Evolutionary conservation across 2,113 vertebrate species (phyloP).

Genomic region (Heptranchias perlo): DNA sequence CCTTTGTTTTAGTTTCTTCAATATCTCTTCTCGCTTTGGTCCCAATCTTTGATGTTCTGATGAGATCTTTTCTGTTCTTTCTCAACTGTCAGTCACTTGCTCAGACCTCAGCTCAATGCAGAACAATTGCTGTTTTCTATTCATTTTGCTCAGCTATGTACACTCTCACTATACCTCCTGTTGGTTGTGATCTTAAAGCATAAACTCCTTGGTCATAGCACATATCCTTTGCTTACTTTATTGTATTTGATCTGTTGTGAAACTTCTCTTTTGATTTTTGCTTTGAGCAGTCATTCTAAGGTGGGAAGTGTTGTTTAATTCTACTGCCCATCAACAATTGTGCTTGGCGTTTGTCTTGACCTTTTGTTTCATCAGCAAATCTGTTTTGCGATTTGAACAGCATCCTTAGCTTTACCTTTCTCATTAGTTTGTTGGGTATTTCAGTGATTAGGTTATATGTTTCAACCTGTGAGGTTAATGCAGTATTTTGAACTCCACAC

Average conservation of each 20-base stretch:
- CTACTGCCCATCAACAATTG: not conserved
- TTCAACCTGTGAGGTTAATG: not conserved
- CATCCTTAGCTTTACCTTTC: not conserved
- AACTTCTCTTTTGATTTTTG: not conserved
- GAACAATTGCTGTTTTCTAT: not conserved
- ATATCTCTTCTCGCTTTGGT: not conserved
- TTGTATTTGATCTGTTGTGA: not conserved
- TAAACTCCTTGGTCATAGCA: not conserved
- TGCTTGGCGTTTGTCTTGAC: not conserved
- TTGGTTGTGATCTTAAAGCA: not conserved
- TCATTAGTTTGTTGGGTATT: not conserved
- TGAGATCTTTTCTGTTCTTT: not conserved
- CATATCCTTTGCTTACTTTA: not conserved
- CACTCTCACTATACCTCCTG: not conserved
- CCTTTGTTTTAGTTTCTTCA: not conserved
- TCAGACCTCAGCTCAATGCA: not conserved
- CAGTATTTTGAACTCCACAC: not conserved
- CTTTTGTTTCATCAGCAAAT: not conserved
- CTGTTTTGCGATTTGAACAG: not conserved
- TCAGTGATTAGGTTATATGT: not conserved
- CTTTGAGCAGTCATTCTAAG: not conserved
- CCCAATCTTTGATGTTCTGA: not conserved
- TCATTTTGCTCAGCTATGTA: not conserved
- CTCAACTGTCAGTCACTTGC: not conserved
- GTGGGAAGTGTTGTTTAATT: not conserved